Evolutionary conservation across 1,140 invertebrate species (phyloP).

Genomic region (Sarcophaga bullata): DNA sequence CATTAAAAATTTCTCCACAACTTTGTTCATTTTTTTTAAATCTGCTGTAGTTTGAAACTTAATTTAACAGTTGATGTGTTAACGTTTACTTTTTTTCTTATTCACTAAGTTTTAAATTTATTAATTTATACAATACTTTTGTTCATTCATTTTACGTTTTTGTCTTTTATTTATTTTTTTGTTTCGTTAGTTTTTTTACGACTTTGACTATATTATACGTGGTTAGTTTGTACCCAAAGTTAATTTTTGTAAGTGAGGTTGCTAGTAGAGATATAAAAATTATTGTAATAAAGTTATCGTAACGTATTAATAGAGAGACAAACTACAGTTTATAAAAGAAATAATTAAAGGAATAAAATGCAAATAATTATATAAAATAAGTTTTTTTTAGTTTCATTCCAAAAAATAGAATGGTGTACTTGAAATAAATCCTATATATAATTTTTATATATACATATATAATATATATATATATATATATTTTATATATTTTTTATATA

Average conservation of each 20-base stretch:
- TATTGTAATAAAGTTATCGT: not conserved
- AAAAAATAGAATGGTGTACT: no score
- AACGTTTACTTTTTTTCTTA: not conserved
- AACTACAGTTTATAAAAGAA: constrained; percentile 28
- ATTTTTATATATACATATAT: no score
- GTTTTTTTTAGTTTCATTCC: no score
- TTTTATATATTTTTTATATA: no score
- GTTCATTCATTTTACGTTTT: not conserved
- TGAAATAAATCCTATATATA: no score
- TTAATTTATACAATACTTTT: not conserved
- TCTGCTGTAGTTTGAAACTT: not conserved
- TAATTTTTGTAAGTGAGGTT: constrained; percentile 10
- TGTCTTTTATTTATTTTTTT: not conserved
- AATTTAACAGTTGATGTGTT: constrained; percentile 28
- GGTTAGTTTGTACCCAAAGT: not conserved
- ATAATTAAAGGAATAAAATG: constrained; percentile 21
- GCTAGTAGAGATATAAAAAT: constrained; percentile 2
- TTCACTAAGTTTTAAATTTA: constrained; percentile 29
- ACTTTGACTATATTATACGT: constrained; percentile 18
- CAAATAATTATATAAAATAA: not conserved
- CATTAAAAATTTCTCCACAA: not conserved
- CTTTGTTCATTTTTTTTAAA: not conserved
- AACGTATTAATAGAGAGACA: constrained; percentile 22
- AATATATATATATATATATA: no score
- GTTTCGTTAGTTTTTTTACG: not conserved